These are phyloP conservation scores for Thereva unica DNA, from an alignment of 2,888 invertebrate genomes.

Conservation along the genomic window DNA sequence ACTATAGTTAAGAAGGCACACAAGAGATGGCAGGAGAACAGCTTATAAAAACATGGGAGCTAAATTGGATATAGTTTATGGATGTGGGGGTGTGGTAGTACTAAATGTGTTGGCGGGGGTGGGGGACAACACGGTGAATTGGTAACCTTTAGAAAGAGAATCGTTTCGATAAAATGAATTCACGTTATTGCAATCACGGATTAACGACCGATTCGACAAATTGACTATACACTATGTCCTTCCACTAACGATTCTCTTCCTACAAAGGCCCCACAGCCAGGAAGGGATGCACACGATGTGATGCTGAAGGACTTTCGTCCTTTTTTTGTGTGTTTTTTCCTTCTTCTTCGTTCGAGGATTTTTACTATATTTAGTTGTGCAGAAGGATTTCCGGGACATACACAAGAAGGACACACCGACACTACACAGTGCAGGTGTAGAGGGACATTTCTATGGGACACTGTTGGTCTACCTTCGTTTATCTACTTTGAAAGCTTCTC, in stretches of 20 bases:
- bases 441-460: no score
- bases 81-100: neutral
- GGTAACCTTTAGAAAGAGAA: neutral
- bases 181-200: slow-evolving; percentile 20
- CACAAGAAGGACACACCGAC: no score
- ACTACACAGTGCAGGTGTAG: no score
- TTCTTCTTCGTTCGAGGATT: no score
- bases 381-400: no score
- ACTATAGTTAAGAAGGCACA: no score
- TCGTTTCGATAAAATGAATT: neutral
- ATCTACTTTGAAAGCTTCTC: no score
- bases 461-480: no score
- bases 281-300: no score
- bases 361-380: no score
- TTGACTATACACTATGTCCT: slow-evolving; percentile 2
- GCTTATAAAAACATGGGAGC: slow-evolving; percentile 7
- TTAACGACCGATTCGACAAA: slow-evolving; percentile 30
- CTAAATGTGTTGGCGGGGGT: slow-evolving; percentile 3
- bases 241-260: no score
- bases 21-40: neutral
- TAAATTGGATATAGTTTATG: slow-evolving; percentile 2
- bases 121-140: neutral
- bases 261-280: no score
- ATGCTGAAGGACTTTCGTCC: neutral
- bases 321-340: slow-evolving; percentile 14